Percentiles rank a stretch among this genome's conserved stretches.
Evolutionary conservation across 2,113 vertebrate genomes (phyloP).

Genomic region (Aythya baeri): DNA sequence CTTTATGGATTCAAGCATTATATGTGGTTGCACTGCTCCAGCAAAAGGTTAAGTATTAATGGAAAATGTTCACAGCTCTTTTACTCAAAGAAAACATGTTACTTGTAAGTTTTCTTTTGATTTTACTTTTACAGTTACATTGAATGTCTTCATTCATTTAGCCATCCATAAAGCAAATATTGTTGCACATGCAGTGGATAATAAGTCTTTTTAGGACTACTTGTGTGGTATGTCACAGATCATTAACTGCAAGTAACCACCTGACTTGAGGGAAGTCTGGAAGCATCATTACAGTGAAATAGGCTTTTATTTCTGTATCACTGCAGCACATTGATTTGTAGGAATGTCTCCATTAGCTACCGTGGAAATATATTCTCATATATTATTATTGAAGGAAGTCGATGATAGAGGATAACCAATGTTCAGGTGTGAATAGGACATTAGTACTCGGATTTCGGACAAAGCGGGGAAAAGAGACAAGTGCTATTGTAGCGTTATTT

Average conservation of each 20-base stretch:
- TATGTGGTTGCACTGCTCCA: slow-evolving; percentile 81
- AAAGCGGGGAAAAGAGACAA: slow-evolving; percentile 35
- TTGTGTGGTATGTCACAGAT: slow-evolving; percentile 99
- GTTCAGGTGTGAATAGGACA: slow-evolving; percentile 38
- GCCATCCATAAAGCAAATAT: slow-evolving; percentile 99
- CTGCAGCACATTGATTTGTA: slow-evolving; percentile 89
- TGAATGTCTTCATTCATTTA: slow-evolving; percentile 99
- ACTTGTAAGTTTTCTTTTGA: slow-evolving; percentile 89
- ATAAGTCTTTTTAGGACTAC: slow-evolving; percentile 95
- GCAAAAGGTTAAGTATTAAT: slow-evolving; percentile 90
- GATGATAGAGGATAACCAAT: slow-evolving; percentile 69
- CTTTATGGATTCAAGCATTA: slow-evolving; percentile 78
- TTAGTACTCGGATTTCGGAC: slow-evolving; percentile 33
- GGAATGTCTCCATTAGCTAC: slow-evolving; percentile 86
- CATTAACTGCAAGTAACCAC: slow-evolving; percentile 95
- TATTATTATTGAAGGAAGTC: slow-evolving; percentile 73
- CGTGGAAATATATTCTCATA: slow-evolving; percentile 75
- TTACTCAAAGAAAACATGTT: slow-evolving; percentile 86
- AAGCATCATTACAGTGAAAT: slow-evolving; percentile 93
- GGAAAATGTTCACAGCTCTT: slow-evolving; percentile 87
- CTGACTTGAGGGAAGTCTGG: slow-evolving; percentile 93
- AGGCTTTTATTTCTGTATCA: slow-evolving; percentile 89
- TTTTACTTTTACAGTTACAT: slow-evolving; percentile 91
- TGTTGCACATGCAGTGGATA: slow-evolving; percentile 98
- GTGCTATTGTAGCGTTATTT: slow-evolving; percentile 30